Base-by-base conservation (phyloP, 2,888 invertebrate genomes). In the Diploptera punctata region DNA sequence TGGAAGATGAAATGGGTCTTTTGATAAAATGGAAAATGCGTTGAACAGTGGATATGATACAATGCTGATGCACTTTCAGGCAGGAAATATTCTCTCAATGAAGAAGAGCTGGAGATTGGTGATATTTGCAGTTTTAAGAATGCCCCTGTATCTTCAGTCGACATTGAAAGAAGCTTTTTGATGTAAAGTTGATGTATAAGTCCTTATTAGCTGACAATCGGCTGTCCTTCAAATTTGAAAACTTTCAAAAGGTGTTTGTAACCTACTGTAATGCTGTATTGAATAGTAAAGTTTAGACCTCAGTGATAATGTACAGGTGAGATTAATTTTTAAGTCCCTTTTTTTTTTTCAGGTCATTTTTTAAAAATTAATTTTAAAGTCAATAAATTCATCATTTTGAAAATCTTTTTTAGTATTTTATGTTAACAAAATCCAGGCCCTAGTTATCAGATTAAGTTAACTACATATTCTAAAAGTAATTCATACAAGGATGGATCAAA, bases 241-340 rank as follows among this genome's bases (percentile, higher is more conserved):
- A 38, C 13, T 13, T 38, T 5, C 38, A 13, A 13, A 38, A 38
- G 38, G 38, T 38, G 38, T 49, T 49, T n/a, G n/a, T 49, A 13
- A 49, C 49, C n/a, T 49, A 49, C 18, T 49, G n/a, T n/a, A 49
- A 49, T 49, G 49, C 49, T n/a, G 49, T 18, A 49, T n/a, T 49
- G 49, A 18, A n/a, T 49, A n/a, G n/a, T 7, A 49, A 49, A n/a
- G n/a, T n/a, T n/a, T n/a, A n/a, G n/a, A 47, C 18, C 10, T 33
- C 5, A 5, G 10, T 7, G 10, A 33, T 5, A 33, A 5, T 7
- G 5, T 33, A 7, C 7, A 7, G 10, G 10, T 10, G 10, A 7
- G 7, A 7, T 5, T 33, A 33, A 33, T 33, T 33, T 33, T 33
- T 33, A 33, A 33, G 33, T 33, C 33, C 5, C 10, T 33, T 10